Conservation (phyloP, 1,140 invertebrate species). For the Oryctes rhinoceros region DNA sequence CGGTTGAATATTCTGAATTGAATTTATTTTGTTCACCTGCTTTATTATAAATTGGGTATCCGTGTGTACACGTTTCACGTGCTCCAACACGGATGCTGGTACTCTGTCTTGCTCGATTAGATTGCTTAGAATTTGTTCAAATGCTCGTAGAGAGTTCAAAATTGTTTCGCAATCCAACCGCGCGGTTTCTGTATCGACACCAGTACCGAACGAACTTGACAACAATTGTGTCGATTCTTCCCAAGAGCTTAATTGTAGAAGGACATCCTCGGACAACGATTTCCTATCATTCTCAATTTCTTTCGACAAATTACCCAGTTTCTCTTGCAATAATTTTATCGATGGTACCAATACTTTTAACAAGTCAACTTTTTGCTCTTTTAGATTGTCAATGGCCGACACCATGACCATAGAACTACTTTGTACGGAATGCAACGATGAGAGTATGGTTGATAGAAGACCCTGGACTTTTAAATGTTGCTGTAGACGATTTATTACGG, state of each 20-base stretch:
- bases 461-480: not conserved
- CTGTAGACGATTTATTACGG: not conserved
- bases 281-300: not conserved
- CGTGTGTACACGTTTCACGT: not conserved
- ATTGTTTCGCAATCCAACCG: not conserved
- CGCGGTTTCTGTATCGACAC: not conserved
- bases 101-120: not conserved
- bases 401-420: not conserved
- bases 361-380: not conserved
- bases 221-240: not conserved
- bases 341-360: not conserved
- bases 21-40: not conserved
- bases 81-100: not conserved
- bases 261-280: not conserved
- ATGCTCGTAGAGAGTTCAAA: not conserved
- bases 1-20: conserved; percentile 1
- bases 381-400: not conserved
- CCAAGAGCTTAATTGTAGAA: not conserved
- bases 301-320: not conserved
- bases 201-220: not conserved
- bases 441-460: not conserved
- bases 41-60: not conserved
- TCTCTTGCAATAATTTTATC: not conserved
- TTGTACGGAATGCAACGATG: not conserved
- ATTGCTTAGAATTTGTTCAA: not conserved